Base-by-base conservation (phyloP, 2,888 invertebrate genomes). In the Andricus quercusramuli region DNA sequence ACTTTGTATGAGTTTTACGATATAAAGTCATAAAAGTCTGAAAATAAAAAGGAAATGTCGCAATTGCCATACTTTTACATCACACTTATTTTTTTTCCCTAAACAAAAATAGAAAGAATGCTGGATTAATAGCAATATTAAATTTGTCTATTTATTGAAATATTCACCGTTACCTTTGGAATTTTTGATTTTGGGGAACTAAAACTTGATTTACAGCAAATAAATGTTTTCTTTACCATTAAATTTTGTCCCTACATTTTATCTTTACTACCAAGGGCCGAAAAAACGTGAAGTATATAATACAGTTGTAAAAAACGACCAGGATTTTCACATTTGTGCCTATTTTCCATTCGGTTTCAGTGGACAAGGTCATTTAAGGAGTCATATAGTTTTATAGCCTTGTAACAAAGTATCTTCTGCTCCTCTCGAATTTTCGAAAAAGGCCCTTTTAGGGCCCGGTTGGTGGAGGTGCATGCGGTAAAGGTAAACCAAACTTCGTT, bases 371-470 rank as follows among this genome's bases (percentile, higher is more conserved):
- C 13, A 29, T 25, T 68, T 25, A 47, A 47, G 51, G 32, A 32
- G 74, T 32, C 74, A 74, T 74, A 74, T 74, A 74, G 29, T 51
- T 74, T 74, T 74, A 74, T 68, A 44, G 2, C 64, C 25, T 25
- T 29, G 15, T 56, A 32, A 51, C 51, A 74, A 74, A 74, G 51
- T 74, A 25, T 74, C 29, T 74, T 74, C n/a, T 2, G 51, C 25
- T 41, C 44, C 67, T 70, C 70, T 22, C 22, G 25, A 47, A 8
- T 70, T 44, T 32, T 56, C 8, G 51, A 74, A 70, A 29, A 47
- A 47, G 29, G 47, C 29, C 47, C 47, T 51, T 74, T 74, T 74
- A 74, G 51, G 51, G 32, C 74, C 51, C 6, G 70, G 70, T 70
- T 74, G n/a, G 67, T 67, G 37, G 68, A 68, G 25, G 47, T 68